Conservation (phyloP, 2,797 vertebrate species). For the Fistularia commersonii region DNA sequence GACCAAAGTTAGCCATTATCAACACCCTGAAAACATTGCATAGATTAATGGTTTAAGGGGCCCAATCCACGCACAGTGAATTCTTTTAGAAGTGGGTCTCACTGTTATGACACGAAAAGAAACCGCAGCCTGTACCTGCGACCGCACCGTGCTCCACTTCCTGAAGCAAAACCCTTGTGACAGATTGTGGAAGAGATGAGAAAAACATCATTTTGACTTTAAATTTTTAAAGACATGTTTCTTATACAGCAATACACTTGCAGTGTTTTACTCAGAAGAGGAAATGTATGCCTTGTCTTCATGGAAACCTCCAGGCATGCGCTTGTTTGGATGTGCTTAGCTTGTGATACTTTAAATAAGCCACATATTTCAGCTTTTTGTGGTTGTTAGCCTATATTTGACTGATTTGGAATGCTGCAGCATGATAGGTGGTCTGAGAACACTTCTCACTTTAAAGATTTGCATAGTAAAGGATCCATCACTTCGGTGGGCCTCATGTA, state of each 20-base stretch:
- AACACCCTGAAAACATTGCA: conserved; percentile 54
- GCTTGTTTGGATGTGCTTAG: too few species aligned
- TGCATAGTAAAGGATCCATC: conserved; percentile 46
- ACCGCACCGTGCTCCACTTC: background rate
- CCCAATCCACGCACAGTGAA: conserved; percentile 42
- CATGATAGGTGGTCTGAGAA: conserved; percentile 48
- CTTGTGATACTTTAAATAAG: background rate
- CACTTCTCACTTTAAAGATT: conserved; percentile 47
- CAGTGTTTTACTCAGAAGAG: too few species aligned
- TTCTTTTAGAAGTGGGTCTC: conserved; percentile 52
- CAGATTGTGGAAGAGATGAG: background rate
- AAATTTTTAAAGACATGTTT: too few species aligned
- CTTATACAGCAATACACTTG: too few species aligned
- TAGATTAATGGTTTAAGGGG: conserved; percentile 69
- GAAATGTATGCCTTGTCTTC: too few species aligned
- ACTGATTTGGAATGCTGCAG: conserved; percentile 21
- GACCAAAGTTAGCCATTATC: conserved; percentile 48
- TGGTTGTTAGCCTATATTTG: conserved; percentile 37
- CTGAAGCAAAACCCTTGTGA: conserved; percentile 10
- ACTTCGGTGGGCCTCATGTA: conserved; percentile 12
- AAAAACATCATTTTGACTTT: too few species aligned
- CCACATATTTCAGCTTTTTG: conserved; percentile 2
- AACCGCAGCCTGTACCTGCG: conserved; percentile 34
- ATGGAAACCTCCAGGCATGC: too few species aligned
- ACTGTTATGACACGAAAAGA: conserved; percentile 17